Evolutionary conservation across 2,888 invertebrate species (phyloP), one percentile per base, ranked within the genome.

Genomic region (Thereva unica): DNA sequence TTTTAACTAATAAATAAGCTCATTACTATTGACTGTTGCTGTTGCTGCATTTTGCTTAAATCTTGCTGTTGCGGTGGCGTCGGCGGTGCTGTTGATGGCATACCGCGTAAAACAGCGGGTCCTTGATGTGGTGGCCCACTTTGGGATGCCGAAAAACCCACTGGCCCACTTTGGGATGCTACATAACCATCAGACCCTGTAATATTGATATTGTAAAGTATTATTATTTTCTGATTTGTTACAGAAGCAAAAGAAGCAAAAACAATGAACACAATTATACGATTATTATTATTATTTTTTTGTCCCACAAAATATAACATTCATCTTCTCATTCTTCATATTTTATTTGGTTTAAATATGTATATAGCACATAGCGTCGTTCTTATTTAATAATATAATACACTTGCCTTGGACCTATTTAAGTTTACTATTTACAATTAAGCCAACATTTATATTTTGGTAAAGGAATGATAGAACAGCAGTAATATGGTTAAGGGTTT

Each of bases 111-210:
- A 66, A 74, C 71, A 53, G 77, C 70, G 38, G 78, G 71, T 54
- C 80, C 75, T 71, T 79, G 74, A 68, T 71, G 73, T 68, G 71
- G 73, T 66, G 72, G 72, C 57, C 75, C 76, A 75, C 74, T 74
- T 71, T 75, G 76, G 71, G 74, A 74, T 75, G 74, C 72, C 72
- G 74, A 70, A 70, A 72, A 74, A 73, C 75, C 77, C 75, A 73
- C 71, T 72, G 74, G 70, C 68, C 23, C 23, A 23, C 23, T 23
- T 23, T 75, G 71, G 76, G 82, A 79, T 74, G 78, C 81, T 81
- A 83, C 79, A 76, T 77, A 78, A 78, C 74, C 78, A 76, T 77
- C 74, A 74, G 76, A 73, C 71, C 72, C 74, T 76, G 69, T 38
- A 57, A 64, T 67, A 68, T 41, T 55, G 12, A 67, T 8, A 66